Evolutionary conservation across 2,113 vertebrate species (phyloP).

Genomic region (Pholis gunnellus): DNA sequence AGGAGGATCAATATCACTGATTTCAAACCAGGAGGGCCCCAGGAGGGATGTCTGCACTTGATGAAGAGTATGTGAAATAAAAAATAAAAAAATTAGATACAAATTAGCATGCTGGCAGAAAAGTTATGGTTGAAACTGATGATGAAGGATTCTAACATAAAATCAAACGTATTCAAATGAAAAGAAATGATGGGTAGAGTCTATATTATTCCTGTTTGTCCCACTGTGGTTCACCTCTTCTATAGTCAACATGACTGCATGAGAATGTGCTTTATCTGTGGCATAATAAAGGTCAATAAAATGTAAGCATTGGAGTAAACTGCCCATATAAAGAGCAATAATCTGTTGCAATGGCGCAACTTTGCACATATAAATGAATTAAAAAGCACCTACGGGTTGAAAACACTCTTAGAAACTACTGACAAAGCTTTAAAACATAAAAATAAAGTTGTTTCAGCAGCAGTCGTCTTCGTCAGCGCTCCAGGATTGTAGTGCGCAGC

Average conservation of each 20-base stretch:
- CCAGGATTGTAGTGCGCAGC: constrained; percentile 18
- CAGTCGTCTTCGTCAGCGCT: constrained; percentile 21
- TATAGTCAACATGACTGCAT: neutral
- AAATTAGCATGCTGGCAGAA: neutral
- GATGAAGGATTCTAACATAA: neutral
- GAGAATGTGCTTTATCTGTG: neutral
- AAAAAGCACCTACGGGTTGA: neutral
- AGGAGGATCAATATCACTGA: constrained; percentile 22
- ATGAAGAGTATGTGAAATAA: neutral
- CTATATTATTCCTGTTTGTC: neutral
- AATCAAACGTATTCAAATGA: neutral
- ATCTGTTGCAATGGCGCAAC: neutral
- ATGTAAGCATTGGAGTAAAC: neutral
- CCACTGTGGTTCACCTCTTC: neutral
- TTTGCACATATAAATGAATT: constrained; percentile 12
- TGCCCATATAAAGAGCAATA: neutral
- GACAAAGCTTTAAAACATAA: constrained; percentile 31
- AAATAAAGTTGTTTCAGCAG: constrained; percentile 28
- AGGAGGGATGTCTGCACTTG: neutral
- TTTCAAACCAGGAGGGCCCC: neutral
- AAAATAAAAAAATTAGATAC: neutral
- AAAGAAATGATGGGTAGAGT: neutral
- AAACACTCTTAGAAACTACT: constrained; percentile 16
- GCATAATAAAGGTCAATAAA: neutral
- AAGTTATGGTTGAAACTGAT: neutral